Conservation (phyloP, 2,888 invertebrate species). For the Augiades crinisus region DNA sequence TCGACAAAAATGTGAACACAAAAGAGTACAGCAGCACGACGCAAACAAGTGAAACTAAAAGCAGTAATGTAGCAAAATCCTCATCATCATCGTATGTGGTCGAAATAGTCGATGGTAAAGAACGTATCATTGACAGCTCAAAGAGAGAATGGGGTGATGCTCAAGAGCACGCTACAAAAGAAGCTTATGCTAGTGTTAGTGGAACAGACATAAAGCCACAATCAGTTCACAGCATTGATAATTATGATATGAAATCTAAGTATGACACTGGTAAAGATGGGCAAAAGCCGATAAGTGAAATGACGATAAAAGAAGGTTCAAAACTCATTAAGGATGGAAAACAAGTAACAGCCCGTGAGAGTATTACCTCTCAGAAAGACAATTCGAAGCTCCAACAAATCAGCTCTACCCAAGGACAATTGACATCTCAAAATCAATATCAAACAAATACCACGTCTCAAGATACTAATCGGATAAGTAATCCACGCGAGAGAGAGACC, state of each 20-base stretch:
- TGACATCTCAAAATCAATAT: conserved; percentile 38
- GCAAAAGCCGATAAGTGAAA: conserved; percentile 62
- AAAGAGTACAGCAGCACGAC: conserved; percentile 65
- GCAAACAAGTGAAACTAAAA: conserved; percentile 75
- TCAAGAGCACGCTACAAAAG: conserved; percentile 68
- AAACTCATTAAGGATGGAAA: conserved; percentile 67
- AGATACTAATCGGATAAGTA: conserved; percentile 30
- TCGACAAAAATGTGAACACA: conserved; percentile 56
- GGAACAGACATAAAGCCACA: conserved; percentile 82
- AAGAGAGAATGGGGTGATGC: conserved; percentile 81
- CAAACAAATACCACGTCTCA: conserved; percentile 29
- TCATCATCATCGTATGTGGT: conserved; percentile 84
- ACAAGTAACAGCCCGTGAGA: conserved; percentile 62
- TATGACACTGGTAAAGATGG: conserved; percentile 82
- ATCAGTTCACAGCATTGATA: conserved; percentile 75
- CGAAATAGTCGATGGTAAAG: conserved; percentile 84
- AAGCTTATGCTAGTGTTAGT: conserved; percentile 75
- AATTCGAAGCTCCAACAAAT: conserved; percentile 60
- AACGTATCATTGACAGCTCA: conserved; percentile 81
- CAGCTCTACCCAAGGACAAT: conserved; percentile 51
- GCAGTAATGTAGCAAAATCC: conserved; percentile 80
- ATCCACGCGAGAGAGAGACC: conserved; percentile 55
- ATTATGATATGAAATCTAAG: conserved; percentile 76
- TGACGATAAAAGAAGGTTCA: conserved; percentile 62
- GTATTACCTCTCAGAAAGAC: conserved; percentile 65